Evolutionary conservation across 2,113 vertebrate genomes (phyloP), one percentile per base, ranked within the genome.

Genomic region (Varanus salvator): DNA sequence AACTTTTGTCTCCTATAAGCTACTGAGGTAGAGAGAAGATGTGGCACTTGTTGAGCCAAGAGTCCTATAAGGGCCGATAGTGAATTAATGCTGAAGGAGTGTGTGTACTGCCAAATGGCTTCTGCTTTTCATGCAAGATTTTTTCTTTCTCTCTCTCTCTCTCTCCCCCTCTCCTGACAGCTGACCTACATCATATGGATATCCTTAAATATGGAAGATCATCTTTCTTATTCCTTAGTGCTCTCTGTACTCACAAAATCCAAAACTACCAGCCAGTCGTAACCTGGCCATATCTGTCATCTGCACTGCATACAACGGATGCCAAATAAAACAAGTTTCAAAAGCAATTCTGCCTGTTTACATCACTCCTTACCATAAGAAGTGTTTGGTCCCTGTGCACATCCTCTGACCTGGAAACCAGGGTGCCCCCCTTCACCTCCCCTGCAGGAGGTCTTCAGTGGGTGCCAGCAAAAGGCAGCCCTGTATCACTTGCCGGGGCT

Each of bases 281-380:
- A n/a, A 6, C 8, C 60, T 25, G 8, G 31, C 29, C 6, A n/a
- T 29, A 66, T 4, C 31, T 34, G 25, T 48, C 6, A 19, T 3
- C 29, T 34, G 8, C 29, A 34, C 14, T 11, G 23, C 29, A 23
- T 71, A 54, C 23, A 3, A 3, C 69, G 38, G 38, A 44, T 44
- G 48, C 44, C 64, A 38, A 87, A 80, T 71, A 80, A 87, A 86
- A 87, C 31, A 69, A 69, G 68, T 71, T 87, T 27, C 71, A 19
- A 80, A n/a, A 87, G 64, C 64, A 54, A 17, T n/a, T 38, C 1
- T 38, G 31, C 25, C 48, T 71, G 64, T 71, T 80, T 25, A 82
- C 38, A 0, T 1, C 29, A 19, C 1, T 44, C 19, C 38, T 48
- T 44, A 6, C 4, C 6, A 15, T 76, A 14, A 76, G 14, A 34